These are phyloP conservation scores for Sarcophaga peregrina DNA, from an alignment of 1,140 invertebrate genomes.

Conservation along the genomic window DNA sequence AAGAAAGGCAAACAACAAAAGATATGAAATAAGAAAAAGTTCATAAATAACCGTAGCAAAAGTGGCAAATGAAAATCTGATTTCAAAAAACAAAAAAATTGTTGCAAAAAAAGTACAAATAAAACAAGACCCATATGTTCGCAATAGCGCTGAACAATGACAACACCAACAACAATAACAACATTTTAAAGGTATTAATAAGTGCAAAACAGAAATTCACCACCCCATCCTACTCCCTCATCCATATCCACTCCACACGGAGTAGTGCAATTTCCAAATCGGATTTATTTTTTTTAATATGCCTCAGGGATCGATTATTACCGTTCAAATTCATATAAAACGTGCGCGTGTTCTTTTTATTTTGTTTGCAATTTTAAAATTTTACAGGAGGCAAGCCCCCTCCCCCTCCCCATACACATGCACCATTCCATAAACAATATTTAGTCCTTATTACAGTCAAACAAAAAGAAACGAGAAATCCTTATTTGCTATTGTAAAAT, in stretches of 20 bases:
- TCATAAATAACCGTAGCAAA: slow-evolving; percentile 36
- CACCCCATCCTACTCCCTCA: not conserved
- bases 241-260: not conserved
- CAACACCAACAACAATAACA: not conserved
- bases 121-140: slow-evolving; percentile 27
- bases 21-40: not conserved
- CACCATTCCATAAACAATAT: slow-evolving; percentile 8
- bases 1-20: not conserved
- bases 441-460: slow-evolving; percentile 10
- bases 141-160: not conserved
- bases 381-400: not conserved
- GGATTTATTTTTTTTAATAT: slow-evolving; percentile 67
- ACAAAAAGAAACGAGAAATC: too few species aligned
- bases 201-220: not conserved
- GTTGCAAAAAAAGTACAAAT: not conserved
- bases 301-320: slow-evolving; percentile 67
- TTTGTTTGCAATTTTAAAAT: slow-evolving; percentile 43
- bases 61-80: slow-evolving; percentile 10
- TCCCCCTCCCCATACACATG: not conserved
- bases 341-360: slow-evolving; percentile 53
- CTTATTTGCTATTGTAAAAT: too few species aligned
- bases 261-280: slow-evolving; percentile 54
- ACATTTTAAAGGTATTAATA: not conserved
- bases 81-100: slow-evolving; percentile 5
- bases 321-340: slow-evolving; percentile 67